Conservation (phyloP, 2,797 vertebrate genomes). For the Acanthurus tractus region DNA sequence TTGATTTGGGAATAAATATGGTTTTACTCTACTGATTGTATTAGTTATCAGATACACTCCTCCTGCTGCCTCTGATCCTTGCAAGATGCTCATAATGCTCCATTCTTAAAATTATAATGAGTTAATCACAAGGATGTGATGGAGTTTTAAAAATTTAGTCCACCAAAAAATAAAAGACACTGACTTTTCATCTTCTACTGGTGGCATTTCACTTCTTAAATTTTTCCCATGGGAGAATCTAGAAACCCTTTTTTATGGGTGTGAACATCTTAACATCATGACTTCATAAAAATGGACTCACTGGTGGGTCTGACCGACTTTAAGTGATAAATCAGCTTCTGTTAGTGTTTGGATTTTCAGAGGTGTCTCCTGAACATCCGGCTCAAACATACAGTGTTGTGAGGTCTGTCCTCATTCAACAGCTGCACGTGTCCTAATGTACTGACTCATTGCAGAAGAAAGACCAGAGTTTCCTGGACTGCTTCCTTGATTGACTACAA, state of each 20-base stretch:
- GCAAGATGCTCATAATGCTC: too few species aligned
- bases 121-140: too few species aligned
- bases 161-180: not conserved
- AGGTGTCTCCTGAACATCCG: slow-evolving; percentile 28
- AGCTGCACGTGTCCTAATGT: slow-evolving; percentile 33
- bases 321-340: slow-evolving; percentile 25
- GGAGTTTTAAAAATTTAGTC: too few species aligned
- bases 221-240: not conserved
- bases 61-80: not conserved
- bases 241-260: not conserved
- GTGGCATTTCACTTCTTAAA: not conserved
- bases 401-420: slow-evolving; percentile 24
- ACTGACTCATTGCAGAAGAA: slow-evolving; percentile 28
- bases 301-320: slow-evolving; percentile 38
- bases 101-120: too few species aligned
- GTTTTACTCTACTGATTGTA: slow-evolving; percentile 1
- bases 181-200: not conserved
- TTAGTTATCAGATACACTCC: not conserved
- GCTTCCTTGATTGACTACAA: slow-evolving; percentile 5
- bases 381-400: slow-evolving; percentile 25
- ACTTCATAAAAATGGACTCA: slow-evolving; percentile 4
- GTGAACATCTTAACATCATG: slow-evolving; percentile 17
- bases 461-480: slow-evolving; percentile 16
- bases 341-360: slow-evolving; percentile 38
- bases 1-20: too few species aligned